Evolutionary conservation across 2,113 vertebrate species (phyloP).

Genomic region (Epinephelus lanceolatus): DNA sequence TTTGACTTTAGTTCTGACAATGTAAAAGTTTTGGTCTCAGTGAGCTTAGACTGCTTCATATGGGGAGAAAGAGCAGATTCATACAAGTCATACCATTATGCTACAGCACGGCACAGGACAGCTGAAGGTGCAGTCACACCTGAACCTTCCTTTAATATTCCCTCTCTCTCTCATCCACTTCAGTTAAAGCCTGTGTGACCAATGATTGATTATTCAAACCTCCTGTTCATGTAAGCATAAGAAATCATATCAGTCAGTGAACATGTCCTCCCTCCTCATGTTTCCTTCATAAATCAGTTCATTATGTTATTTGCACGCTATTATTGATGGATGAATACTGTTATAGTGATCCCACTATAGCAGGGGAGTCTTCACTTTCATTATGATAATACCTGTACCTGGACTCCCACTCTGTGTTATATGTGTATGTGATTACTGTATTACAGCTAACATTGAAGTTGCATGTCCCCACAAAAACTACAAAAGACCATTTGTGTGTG

Average conservation of each 20-base stretch:
- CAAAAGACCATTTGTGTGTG: background rate
- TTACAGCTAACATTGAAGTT: slow-evolving; percentile 7
- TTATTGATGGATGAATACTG: background rate
- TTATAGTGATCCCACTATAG: background rate
- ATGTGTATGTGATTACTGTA: slow-evolving; percentile 14
- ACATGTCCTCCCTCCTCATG: background rate
- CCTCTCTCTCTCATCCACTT: background rate
- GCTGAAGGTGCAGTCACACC: background rate
- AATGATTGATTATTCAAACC: background rate
- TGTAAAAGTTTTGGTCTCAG: background rate
- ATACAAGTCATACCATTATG: background rate
- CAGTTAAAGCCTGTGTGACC: background rate
- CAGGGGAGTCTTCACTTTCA: background rate
- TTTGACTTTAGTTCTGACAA: background rate
- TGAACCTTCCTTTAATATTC: background rate
- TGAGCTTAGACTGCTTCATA: background rate
- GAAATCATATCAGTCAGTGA: background rate
- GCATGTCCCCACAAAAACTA: background rate
- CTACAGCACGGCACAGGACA: no score
- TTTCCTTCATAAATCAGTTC: no score
- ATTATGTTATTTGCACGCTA: background rate
- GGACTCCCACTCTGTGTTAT: background rate
- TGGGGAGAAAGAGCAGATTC: background rate
- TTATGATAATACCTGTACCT: background rate
- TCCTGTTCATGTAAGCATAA: background rate